phyloP scores from a whole-genome alignment of 2,797 vertebrate species.

The Paratrypauchen microcephalus region DNA sequence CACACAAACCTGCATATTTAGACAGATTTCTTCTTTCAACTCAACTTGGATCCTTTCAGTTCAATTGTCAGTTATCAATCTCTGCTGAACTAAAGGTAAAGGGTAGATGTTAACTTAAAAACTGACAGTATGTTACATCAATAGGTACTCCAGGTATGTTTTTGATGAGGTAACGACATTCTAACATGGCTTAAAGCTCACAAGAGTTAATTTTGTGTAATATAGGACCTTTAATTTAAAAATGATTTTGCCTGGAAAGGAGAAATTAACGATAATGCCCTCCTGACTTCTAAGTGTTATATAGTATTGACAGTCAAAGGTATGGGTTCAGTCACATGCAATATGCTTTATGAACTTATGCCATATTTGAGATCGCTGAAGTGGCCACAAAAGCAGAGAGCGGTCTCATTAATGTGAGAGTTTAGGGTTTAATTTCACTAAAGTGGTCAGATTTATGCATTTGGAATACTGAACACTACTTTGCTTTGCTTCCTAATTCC shows the following conservation, averaged over 20 bases:
- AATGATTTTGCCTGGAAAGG: slow-evolving; percentile 18
- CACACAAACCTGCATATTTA: no score
- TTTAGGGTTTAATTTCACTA: slow-evolving; percentile 69
- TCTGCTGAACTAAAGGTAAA: no score
- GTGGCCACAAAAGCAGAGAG: slow-evolving; percentile 30
- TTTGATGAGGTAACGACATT: no score
- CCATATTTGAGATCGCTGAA: slow-evolving; percentile 43
- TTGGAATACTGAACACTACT: slow-evolving; percentile 68
- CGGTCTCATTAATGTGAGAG: slow-evolving; percentile 52
- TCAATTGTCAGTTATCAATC: no score
- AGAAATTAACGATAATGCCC: slow-evolving; percentile 21
- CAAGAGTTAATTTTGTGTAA: no score
- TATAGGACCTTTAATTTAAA: no score
- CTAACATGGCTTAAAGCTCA: no score
- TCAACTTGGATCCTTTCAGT: no score
- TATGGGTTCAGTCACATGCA: slow-evolving; percentile 48
- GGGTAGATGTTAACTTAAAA: no score
- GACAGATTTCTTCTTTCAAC: no score
- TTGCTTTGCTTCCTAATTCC: slow-evolving; percentile 46
- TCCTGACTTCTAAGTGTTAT: slow-evolving; percentile 20
- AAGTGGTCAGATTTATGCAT: slow-evolving; percentile 72
- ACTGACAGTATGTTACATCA: no score
- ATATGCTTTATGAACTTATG: slow-evolving; percentile 54
- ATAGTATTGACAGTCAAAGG: slow-evolving; percentile 41
- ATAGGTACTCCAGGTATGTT: no score